These are phyloP conservation scores for Caranx ignobilis DNA, from an alignment of 2,113 vertebrate species.

Conservation along the genomic window DNA sequence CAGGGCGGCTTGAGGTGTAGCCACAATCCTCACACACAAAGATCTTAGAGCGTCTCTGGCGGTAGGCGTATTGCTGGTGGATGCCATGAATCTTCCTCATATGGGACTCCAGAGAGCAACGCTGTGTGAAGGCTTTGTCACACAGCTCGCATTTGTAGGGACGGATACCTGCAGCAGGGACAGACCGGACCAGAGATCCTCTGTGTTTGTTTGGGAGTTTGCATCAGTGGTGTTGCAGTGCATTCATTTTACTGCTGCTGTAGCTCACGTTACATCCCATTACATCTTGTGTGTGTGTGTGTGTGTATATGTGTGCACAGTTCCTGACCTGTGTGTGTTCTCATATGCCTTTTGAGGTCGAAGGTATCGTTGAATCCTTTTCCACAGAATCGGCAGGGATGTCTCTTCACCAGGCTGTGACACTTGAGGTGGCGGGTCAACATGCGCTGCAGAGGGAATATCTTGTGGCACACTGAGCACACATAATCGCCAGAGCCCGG, in stretches of 20 bases:
- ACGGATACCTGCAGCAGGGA: conserved; percentile 85
- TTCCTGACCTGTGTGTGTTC: conserved; percentile 89
- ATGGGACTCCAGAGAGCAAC: conserved; percentile 92
- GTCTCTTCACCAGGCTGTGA: conserved; percentile 89
- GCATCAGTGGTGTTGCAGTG: no score
- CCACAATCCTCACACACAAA: conserved; percentile 93
- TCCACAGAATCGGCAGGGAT: conserved; percentile 87
- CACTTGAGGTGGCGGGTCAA: conserved; percentile 91
- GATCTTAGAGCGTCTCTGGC: conserved; percentile 91
- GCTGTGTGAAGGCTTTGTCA: conserved; percentile 92
- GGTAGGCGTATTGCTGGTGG: conserved; percentile 89
- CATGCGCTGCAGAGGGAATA: conserved; percentile 91
- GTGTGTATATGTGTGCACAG: no score
- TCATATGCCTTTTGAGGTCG: conserved; percentile 93
- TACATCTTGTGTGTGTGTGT: no score
- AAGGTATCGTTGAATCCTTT: conserved; percentile 95
- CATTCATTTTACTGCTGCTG: no score
- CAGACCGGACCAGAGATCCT: neutral
- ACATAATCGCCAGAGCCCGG: conserved; percentile 76
- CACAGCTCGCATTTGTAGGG: conserved; percentile 91
- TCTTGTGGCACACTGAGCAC: conserved; percentile 88
- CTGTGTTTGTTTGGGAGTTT: neutral
- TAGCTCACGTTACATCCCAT: no score
- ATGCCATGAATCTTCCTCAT: conserved; percentile 90
- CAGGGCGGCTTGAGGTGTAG: conserved; percentile 86